Evolutionary conservation across 2,888 invertebrate genomes (phyloP).

Genomic region (Athalia rosae): DNA sequence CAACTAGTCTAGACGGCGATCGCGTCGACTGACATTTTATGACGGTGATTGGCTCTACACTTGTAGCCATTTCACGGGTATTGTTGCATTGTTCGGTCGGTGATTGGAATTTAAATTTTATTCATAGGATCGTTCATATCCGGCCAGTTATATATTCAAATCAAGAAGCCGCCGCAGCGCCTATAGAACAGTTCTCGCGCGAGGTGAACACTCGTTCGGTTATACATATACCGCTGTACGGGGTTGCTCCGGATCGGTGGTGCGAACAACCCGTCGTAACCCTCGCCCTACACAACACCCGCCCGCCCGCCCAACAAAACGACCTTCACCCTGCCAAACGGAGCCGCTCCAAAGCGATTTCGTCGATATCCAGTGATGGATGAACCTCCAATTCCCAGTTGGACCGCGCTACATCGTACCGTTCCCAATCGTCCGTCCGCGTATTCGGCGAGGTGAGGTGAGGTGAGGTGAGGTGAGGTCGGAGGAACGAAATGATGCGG

Average conservation of each 20-base stretch:
- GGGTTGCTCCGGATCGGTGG: background rate
- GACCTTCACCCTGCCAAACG: constrained; percentile 42
- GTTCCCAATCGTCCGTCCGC: constrained; percentile 31
- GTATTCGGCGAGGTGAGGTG: background rate
- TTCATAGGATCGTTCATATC: constrained; percentile 73
- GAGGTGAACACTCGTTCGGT: constrained; percentile 17
- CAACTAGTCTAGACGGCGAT: constrained; percentile 3
- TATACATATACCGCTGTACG: too few species aligned
- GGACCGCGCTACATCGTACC: constrained; percentile 18
- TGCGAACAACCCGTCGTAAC: constrained; percentile 31
- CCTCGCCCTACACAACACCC: constrained; percentile 14
- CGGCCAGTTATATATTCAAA: constrained; percentile 72
- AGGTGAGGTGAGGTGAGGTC: background rate
- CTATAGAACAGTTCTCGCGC: background rate
- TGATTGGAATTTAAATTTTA: constrained; percentile 73
- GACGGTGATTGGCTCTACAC: constrained; percentile 38
- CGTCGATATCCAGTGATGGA: constrained; percentile 44
- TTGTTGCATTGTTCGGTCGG: constrained; percentile 66
- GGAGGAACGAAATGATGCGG: constrained; percentile 25
- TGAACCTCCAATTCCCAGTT: constrained; percentile 40
- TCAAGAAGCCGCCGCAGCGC: constrained; percentile 51
- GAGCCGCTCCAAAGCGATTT: constrained; percentile 41
- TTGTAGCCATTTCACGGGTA: constrained; percentile 50
- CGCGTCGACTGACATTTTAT: constrained; percentile 11
- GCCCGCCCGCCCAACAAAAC: constrained; percentile 9